Evolutionary conservation across 2,888 invertebrate genomes (phyloP).

Genomic region (Platycnemis pennipes): DNA sequence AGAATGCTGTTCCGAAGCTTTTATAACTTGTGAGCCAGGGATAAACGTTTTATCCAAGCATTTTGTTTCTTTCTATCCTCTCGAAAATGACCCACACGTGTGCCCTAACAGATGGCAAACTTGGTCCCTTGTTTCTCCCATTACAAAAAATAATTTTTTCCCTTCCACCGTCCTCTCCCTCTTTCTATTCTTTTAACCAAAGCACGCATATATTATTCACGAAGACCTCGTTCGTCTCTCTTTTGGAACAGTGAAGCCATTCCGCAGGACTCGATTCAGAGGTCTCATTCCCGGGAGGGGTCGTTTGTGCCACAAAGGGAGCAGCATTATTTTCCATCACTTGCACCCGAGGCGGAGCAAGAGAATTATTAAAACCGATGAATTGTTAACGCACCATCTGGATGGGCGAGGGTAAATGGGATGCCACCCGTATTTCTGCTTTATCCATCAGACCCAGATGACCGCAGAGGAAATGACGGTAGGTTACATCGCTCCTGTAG

Average conservation of each 20-base stretch:
- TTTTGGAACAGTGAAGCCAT: background rate
- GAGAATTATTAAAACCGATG: conserved; percentile 8
- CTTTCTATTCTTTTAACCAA: background rate
- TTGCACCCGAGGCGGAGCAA: background rate
- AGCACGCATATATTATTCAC: background rate
- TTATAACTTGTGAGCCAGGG: background rate
- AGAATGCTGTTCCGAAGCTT: background rate
- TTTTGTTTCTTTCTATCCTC: background rate
- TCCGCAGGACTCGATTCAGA: background rate
- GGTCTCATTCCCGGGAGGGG: background rate
- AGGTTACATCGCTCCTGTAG: background rate
- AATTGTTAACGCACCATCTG: background rate
- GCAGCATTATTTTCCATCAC: background rate
- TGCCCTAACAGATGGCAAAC: background rate
- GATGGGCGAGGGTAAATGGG: background rate
- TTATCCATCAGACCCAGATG: background rate
- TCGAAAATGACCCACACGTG: background rate
- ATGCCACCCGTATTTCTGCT: background rate
- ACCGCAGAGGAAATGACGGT: background rate
- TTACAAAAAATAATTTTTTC: background rate
- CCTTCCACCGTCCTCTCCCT: background rate
- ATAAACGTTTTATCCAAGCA: background rate
- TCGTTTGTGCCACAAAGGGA: background rate
- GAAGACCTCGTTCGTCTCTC: background rate
- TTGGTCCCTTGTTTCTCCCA: background rate